Conservation (phyloP, 2,797 vertebrate species). For the Acanthopagrus latus region DNA sequence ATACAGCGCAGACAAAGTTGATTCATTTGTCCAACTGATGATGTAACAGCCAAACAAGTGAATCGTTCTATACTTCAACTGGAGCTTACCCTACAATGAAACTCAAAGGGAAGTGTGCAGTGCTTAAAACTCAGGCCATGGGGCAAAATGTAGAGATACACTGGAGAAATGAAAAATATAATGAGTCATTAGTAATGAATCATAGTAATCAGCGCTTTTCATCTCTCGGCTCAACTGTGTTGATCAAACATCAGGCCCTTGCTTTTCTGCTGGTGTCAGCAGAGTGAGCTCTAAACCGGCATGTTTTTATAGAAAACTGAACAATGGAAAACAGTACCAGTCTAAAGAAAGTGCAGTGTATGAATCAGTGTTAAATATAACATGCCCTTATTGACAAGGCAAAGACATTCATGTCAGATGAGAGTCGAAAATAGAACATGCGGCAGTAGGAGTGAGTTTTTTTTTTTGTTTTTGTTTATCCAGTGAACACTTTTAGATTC, state of each 20-base stretch:
- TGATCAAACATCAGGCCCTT: background rate
- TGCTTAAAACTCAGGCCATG: background rate
- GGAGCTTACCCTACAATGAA: background rate
- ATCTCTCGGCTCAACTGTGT: background rate
- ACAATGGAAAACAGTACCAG: background rate
- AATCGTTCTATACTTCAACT: background rate
- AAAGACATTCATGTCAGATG: constrained; percentile 3
- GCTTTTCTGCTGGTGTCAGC: background rate
- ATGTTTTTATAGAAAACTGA: constrained; percentile 9
- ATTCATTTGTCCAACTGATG: background rate
- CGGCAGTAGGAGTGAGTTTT: background rate
- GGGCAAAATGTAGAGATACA: background rate
- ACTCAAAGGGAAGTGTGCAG: background rate
- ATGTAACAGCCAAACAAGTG: background rate
- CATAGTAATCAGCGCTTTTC: background rate
- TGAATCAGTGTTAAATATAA: constrained; percentile 29
- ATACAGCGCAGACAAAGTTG: too few relatives aligned
- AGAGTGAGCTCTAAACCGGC: background rate
- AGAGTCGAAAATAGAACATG: background rate
- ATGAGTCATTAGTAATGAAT: background rate
- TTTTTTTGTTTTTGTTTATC: background rate
- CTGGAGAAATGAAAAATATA: constrained; percentile 10
- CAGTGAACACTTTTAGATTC: background rate
- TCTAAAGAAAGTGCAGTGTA: constrained; percentile 20
- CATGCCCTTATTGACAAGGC: background rate